Conservation (phyloP, 2,797 vertebrate genomes). For the Mallotus villosus region DNA sequence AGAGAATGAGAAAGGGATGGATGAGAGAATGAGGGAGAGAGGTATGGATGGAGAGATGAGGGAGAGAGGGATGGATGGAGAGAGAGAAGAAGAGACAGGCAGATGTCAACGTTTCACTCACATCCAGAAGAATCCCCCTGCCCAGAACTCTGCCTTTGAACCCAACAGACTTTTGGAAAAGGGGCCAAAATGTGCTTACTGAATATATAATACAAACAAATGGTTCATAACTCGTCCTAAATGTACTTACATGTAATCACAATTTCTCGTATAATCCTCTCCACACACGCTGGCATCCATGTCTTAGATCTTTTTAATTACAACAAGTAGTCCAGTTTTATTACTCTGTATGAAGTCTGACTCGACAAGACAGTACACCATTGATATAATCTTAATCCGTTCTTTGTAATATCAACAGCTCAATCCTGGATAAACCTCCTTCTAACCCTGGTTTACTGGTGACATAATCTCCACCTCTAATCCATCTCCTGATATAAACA, state of each 20-base stretch:
- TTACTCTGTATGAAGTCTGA: neutral
- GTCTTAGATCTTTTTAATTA: neutral
- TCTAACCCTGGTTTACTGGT: conserved; percentile 61
- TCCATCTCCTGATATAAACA: conserved; percentile 72
- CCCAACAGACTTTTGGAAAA: conserved; percentile 39
- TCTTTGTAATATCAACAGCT: conserved; percentile 65
- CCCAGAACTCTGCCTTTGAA: conserved; percentile 58
- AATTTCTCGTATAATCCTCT: too few species aligned
- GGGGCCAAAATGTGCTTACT: neutral
- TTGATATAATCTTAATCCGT: conserved; percentile 46
- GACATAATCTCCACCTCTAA: conserved; percentile 75
- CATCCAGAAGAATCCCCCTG: conserved; percentile 62
- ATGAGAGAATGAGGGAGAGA: conserved; percentile 20
- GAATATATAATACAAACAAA: neutral
- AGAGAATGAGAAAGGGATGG: neutral
- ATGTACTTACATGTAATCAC: too few species aligned
- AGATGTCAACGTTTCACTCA: conserved; percentile 69
- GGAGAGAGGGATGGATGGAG: conserved; percentile 23
- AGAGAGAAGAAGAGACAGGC: conserved; percentile 54
- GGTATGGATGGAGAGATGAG: conserved; percentile 34
- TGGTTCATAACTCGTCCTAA: neutral
- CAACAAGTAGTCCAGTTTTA: too few species aligned
- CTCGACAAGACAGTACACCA: neutral
- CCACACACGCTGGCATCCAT: too few species aligned
- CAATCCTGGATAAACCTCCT: conserved; percentile 54